phyloP scores from a whole-genome alignment of 2,113 vertebrate species.

The Lagopus muta region DNA sequence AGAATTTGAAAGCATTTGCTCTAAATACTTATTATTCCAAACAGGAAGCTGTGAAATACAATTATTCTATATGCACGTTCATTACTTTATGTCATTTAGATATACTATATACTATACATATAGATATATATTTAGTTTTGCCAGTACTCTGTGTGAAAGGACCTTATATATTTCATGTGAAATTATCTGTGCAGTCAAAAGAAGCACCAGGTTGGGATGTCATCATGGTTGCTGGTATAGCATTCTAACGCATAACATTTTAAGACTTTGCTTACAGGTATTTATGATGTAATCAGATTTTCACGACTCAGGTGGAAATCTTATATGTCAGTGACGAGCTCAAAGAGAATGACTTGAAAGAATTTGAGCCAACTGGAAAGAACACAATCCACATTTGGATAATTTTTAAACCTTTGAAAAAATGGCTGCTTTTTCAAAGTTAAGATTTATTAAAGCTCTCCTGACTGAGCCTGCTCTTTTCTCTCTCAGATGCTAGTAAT shows the following conservation, averaged over 20 bases:
- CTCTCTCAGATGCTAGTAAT: neutral
- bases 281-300: neutral
- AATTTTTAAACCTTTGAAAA: neutral
- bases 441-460: neutral
- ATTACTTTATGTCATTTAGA: neutral
- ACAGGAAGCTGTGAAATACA: neutral
- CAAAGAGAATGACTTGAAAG: neutral
- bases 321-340: neutral
- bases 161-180: neutral
- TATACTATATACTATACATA: neutral
- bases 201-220: neutral
- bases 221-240: neutral
- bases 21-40: neutral
- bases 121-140: neutral
- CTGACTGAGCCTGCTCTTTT: neutral
- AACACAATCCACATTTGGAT: neutral
- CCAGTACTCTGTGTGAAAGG: neutral
- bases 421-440: neutral
- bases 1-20: neutral
- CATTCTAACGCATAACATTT: neutral
- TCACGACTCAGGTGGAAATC: neutral
- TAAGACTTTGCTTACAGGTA: neutral
- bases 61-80: neutral
- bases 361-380: neutral
- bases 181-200: neutral